Conservation (phyloP, 2,888 invertebrate species). For the Nemurella pictetii region DNA sequence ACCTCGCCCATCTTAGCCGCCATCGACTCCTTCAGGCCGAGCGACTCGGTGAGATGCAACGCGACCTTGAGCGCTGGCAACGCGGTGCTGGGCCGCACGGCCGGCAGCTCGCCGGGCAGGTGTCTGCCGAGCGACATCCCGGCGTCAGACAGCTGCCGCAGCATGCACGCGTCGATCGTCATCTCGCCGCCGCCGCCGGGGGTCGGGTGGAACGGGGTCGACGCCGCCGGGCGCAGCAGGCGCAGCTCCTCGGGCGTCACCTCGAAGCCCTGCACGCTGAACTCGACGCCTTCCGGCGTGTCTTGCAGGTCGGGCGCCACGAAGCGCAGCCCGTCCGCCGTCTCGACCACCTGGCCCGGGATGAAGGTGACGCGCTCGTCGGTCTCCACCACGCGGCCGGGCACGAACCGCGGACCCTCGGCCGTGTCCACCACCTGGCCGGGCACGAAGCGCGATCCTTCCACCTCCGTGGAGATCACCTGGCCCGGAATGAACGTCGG, state of each 20-base stretch:
- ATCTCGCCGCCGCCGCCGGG: slow-evolving; percentile 59
- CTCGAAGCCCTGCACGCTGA: slow-evolving; percentile 71
- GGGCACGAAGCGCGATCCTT: slow-evolving; percentile 63
- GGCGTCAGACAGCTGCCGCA: slow-evolving; percentile 67
- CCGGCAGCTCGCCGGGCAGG: slow-evolving; percentile 63
- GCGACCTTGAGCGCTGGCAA: slow-evolving; percentile 30
- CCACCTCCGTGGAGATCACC: slow-evolving; percentile 67
- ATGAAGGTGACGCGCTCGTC: slow-evolving; percentile 54
- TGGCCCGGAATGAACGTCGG: slow-evolving; percentile 79
- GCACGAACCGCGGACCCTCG: slow-evolving; percentile 66
- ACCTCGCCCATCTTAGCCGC: slow-evolving; percentile 55
- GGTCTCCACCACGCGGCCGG: slow-evolving; percentile 56
- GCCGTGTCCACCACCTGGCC: slow-evolving; percentile 74
- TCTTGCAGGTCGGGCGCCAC: slow-evolving; percentile 70
- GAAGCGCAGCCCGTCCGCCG: slow-evolving; percentile 61
- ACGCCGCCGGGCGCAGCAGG: slow-evolving; percentile 52
- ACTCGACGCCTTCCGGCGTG: slow-evolving; percentile 67
- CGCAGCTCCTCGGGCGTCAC: slow-evolving; percentile 57
- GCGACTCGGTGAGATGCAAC: slow-evolving; percentile 45
- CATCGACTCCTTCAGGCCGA: slow-evolving; percentile 50
- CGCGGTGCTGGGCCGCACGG: slow-evolving; percentile 58
- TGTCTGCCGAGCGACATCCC: slow-evolving; percentile 70
- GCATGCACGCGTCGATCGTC: slow-evolving; percentile 66
- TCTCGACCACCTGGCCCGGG: slow-evolving; percentile 58
- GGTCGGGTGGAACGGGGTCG: too few relatives aligned